Percentiles rank a stretch among this genome's conserved stretches.
These are phyloP conservation scores for Microtus oregoni DNA, from an alignment of 2,113 vertebrate species.

Conservation along the genomic window DNA sequence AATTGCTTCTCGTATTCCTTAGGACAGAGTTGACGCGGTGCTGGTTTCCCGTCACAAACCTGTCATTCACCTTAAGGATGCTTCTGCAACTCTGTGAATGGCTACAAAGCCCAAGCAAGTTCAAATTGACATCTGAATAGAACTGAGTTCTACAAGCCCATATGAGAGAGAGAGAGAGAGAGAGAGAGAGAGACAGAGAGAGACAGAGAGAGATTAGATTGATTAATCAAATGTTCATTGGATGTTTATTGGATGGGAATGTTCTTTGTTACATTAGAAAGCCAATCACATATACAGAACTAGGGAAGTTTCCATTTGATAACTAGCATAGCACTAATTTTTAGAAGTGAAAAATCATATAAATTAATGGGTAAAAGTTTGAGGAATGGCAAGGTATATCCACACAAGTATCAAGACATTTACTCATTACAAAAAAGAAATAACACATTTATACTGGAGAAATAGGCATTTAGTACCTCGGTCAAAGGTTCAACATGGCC, in stretches of 20 bases:
- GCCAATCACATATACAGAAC: not conserved
- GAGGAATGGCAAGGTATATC: not conserved
- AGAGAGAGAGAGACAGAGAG: too few relatives aligned
- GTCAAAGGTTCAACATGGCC: not conserved
- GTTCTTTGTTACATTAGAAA: not conserved
- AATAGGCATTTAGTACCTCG: not conserved
- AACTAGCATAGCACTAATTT: not conserved
- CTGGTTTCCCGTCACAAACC: not conserved
- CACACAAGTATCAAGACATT: not conserved
- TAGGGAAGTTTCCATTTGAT: not conserved
- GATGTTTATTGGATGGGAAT: not conserved
- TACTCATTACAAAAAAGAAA: slow-evolving; percentile 20
- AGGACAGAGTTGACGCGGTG: not conserved
- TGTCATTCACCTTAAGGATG: not conserved
- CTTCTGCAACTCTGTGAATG: not conserved
- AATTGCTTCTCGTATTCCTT: not conserved
- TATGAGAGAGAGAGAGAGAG: too few relatives aligned
- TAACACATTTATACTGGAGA: not conserved
- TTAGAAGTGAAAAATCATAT: not conserved
- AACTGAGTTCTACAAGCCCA: not conserved
- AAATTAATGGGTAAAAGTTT: not conserved
- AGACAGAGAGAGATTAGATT: not conserved
- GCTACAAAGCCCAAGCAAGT: not conserved
- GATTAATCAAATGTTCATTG: not conserved
- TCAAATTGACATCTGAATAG: not conserved